Evolutionary conservation across 2,113 vertebrate genomes (phyloP), one percentile per base, ranked within the genome.

Genomic region (Rafetus swinhoei): DNA sequence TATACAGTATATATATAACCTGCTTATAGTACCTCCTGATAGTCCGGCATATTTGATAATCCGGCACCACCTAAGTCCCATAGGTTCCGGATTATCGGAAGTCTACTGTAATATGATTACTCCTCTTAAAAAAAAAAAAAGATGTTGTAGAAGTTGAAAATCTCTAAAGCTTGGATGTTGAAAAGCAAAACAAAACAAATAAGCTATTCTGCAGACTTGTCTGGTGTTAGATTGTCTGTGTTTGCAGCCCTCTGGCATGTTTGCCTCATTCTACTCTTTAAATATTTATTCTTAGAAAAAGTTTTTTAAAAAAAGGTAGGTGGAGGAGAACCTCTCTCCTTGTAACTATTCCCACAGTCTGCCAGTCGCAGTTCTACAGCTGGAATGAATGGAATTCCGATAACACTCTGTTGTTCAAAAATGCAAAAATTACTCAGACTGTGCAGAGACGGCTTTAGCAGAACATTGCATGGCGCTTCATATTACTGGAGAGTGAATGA

Each of bases 371-470:
- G 0, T 89, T 93, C 84, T 79, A 65, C 59, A 91, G 77, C 45
- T 92, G 97, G 96, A 96, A 97, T 95, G 96, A 94, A 92, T 88
- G 92, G 96, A 96, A 97, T 97, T 89, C 39, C 0, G 29, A 60
- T 92, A 95, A 93, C 32, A 21, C 65, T 90, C 1, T 0, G 55
- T 59, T 82, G 39, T 82, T 93, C 29, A 1, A 88, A 95, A 94
- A 92, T 0, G 1, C 52, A 81, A 72, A 89, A 54, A 79, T 89
- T 56, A 81, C 83, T 16, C 89, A 77, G 85, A 81, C 60, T 52
- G 24, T 24, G 32, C 69, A 85, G 79, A 95, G 69, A 85, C 24
- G 82, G 54, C 29, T 35, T 91, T 87, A 95, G 57, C 59, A 92
- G 84, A 91, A 91, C 0, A 1, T 54, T 88, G 60, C 15, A 85